A percentile compares a stretch with the other conserved stretches of the same genome.
Evolutionary conservation across 2,888 invertebrate genomes (phyloP).

Genomic region (Biston betularia): DNA sequence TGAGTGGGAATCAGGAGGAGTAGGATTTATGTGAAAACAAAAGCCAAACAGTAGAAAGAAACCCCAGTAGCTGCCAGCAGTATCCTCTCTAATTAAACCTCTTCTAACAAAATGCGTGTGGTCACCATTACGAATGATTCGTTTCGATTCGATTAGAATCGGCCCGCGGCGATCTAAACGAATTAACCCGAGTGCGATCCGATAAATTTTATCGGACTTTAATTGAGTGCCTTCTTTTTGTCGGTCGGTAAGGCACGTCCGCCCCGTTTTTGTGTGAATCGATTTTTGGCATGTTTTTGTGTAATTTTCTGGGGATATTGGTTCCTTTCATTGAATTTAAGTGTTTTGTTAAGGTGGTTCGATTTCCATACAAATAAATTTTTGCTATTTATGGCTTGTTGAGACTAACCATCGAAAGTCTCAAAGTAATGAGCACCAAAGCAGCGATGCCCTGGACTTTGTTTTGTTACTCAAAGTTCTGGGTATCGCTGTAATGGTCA

Average conservation of each 20-base stretch:
- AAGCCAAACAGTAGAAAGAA: background rate
- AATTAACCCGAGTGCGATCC: constrained; percentile 53
- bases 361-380: too few species aligned
- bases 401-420: too few species aligned
- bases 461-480: too few species aligned
- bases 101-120: constrained; percentile 61
- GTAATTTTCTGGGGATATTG: constrained; percentile 22
- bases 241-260: constrained; percentile 51
- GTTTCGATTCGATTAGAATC: constrained; percentile 67
- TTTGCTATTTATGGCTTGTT: too few species aligned
- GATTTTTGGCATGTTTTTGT: constrained; percentile 23
- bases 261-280: constrained; percentile 33
- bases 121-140: constrained; percentile 61
- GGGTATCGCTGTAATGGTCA: too few species aligned
- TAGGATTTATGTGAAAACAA: too few species aligned
- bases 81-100: constrained; percentile 35
- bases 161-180: constrained; percentile 48
- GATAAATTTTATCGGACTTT: constrained; percentile 63
- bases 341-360: too few species aligned
- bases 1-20: too few species aligned
- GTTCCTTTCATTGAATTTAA: constrained; percentile 35
- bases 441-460: too few species aligned
- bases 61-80: constrained; percentile 6
- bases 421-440: too few species aligned
- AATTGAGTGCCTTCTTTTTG: constrained; percentile 63